Evolutionary conservation across 2,888 invertebrate genomes (phyloP), one percentile per base, ranked within the genome.

Genomic region (Scaptodrosophila latifasciaeformis): DNA sequence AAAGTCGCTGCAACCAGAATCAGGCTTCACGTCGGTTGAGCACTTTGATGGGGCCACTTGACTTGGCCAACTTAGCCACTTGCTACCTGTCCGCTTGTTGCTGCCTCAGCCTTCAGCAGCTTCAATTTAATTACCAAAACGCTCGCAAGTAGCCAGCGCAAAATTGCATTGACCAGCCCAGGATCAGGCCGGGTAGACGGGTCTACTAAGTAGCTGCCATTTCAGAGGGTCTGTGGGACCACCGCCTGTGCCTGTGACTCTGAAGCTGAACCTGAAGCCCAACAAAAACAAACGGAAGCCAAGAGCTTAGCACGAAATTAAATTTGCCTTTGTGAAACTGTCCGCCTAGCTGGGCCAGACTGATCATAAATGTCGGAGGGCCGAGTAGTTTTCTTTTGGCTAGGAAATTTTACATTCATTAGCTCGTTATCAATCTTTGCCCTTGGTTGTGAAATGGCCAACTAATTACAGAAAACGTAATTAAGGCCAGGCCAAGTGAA

Each of bases 321-420:
- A 72, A 69, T 68, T 76, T 75, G 59, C 58, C 31, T 51, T 30
- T 30, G 18, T 24, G 18, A 29, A 12, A 30, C 19, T 31, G 19
- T 6, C 18, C 19, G 19, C 15, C 49, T 48, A 67, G 39, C 37
- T 21, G n/a, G 54, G 74, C 48, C 49, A 40, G 48, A 50, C 47
- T 27, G 24, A 18, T 27, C 31, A 39, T 7, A 12, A 13, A 24
- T 13, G 6, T 15, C 5, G 10, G 19, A n/a, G 15, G 9, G 15
- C 39, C 17, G 10, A 19, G 0, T 39, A 18, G n/a, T 39, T 39
- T 4, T 13, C 19, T 39, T 12, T n/a, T 15, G 2, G 10, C n/a
- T 80, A 81, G 78, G 74, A 80, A 84, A 82, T n/a, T 83, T 82
- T 80, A 82, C 82, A 83, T 83, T 83, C 82, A 84, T 83, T 84